phyloP scores from a whole-genome alignment of 2,113 vertebrate genomes.

The Rhinoderma darwinii region DNA sequence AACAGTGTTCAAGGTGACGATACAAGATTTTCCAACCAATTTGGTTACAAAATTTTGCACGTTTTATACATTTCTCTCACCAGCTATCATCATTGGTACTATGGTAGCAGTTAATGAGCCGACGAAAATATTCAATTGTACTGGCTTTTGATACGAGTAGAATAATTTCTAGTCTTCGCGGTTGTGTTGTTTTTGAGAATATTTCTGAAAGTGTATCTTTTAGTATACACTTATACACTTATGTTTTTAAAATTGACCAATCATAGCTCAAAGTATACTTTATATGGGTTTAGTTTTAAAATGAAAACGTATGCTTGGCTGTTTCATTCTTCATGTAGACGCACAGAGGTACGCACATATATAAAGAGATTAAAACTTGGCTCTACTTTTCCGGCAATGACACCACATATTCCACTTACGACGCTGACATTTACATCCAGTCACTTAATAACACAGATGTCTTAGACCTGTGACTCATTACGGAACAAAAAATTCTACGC shows the following conservation, averaged over 20 bases:
- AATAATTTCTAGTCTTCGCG: not conserved
- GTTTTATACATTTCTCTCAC: not conserved
- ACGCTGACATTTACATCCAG: not conserved
- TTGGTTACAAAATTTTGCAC: not conserved
- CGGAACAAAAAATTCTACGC: not conserved
- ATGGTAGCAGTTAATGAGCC: not conserved
- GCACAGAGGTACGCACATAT: not conserved
- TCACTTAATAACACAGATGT: slow-evolving; percentile 18
- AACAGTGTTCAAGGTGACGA: not conserved
- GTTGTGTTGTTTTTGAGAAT: not conserved
- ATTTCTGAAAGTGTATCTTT: not conserved
- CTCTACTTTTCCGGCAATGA: not conserved
- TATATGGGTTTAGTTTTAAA: not conserved
- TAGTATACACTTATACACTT: not conserved
- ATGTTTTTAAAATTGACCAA: not conserved
- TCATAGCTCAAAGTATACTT: not conserved
- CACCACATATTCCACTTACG: slow-evolving; percentile 10
- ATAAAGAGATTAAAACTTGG: slow-evolving; percentile 1
- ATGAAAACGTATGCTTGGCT: not conserved
- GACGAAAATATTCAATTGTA: no score
- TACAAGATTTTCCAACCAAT: no score
- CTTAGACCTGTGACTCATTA: slow-evolving; percentile 15
- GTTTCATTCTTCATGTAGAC: not conserved
- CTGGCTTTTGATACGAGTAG: not conserved
- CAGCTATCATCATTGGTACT: not conserved